These are phyloP conservation scores for Sphinx pinastri DNA, from an alignment of 2,888 invertebrate genomes.

Conservation along the genomic window DNA sequence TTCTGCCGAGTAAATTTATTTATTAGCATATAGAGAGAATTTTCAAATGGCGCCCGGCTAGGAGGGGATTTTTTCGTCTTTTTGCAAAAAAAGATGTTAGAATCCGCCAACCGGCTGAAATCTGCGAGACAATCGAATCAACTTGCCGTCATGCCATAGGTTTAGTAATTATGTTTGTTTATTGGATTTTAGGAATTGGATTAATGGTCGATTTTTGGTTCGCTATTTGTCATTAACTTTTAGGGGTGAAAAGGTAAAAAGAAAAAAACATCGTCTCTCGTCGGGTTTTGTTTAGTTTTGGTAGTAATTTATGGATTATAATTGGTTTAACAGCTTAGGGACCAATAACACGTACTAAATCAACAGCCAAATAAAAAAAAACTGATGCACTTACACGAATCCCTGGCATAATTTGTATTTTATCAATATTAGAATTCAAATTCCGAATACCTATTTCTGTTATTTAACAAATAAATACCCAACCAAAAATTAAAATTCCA, in stretches of 20 bases:
- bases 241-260: conserved; percentile 1
- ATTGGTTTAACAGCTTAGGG: background rate
- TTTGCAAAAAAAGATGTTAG: conserved; percentile 12
- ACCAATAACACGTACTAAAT: background rate
- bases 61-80: conserved; percentile 8
- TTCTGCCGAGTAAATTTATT: conserved; percentile 64
- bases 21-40: conserved; percentile 76
- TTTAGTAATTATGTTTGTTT: conserved; percentile 6
- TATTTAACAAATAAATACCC: no score
- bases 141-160: background rate
- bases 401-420: no score
- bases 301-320: conserved; percentile 3
- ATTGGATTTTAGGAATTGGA: conserved; percentile 7
- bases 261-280: conserved; percentile 6
- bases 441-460: no score
- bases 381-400: no score
- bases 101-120: conserved; percentile 12
- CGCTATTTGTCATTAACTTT: background rate
- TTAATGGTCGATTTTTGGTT: background rate
- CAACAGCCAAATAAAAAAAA: no score
- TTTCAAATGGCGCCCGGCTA: conserved; percentile 33
- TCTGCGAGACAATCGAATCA: conserved; percentile 17
- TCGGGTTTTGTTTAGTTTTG: background rate
- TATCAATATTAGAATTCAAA: no score
- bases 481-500: no score